A percentile compares a stretch with the other conserved stretches of the same genome.
These are phyloP conservation scores for Oreortyx pictus DNA, from an alignment of 2,797 vertebrate species.

Conservation along the genomic window DNA sequence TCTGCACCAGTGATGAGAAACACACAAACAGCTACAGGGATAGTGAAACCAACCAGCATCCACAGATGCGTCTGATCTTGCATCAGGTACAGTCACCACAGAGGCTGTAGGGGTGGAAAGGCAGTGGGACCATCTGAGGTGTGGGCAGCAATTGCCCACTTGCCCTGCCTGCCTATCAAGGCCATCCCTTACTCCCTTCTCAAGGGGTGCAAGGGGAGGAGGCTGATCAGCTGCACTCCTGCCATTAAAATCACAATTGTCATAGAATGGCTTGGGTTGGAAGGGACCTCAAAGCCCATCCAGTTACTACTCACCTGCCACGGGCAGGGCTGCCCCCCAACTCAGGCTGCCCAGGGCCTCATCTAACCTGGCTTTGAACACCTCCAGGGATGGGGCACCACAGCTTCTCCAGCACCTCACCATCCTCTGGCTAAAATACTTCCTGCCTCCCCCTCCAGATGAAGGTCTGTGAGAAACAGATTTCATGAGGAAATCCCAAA, in stretches of 20 bases:
- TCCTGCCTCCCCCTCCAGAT: background rate
- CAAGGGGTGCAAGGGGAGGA: fast-evolving
- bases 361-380: background rate
- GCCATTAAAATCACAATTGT: background rate
- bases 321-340: background rate
- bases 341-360: background rate
- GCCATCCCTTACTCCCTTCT: background rate
- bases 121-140: background rate
- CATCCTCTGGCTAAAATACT: background rate
- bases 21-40: background rate
- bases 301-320: background rate
- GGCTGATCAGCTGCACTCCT: fast-evolving
- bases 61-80: background rate
- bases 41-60: background rate
- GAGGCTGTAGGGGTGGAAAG: background rate
- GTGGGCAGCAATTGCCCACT: background rate
- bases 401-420: background rate
- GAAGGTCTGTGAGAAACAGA: background rate
- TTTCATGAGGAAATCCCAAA: no score
- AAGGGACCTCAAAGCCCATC: background rate
- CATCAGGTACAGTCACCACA: fast-evolving
- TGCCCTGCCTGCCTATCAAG: background rate
- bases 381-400: background rate
- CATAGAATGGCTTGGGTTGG: background rate
- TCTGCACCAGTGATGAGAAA: background rate